Percentiles rank a stretch among this genome's conserved stretches.
phyloP scores from a whole-genome alignment of 2,113 vertebrate genomes.

The Trematocara stigmaticum region DNA sequence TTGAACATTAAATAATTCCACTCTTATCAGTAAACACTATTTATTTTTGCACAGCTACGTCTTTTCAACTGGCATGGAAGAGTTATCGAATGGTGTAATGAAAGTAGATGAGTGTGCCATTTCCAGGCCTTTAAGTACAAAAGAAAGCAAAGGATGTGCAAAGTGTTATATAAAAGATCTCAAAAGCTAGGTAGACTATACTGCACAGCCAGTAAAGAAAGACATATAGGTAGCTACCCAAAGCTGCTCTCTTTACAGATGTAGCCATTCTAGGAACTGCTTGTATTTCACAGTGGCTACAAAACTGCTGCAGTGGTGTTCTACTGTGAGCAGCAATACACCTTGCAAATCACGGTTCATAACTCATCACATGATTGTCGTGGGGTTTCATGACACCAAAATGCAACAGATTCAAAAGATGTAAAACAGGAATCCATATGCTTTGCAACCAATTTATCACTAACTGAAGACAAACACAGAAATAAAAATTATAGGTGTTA shows the following conservation, averaged over 20 bases:
- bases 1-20: not conserved
- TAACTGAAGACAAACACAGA: not conserved
- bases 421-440: not conserved
- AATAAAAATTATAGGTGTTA: not conserved
- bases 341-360: not conserved
- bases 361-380: not conserved
- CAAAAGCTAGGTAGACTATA: conserved; percentile 20
- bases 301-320: not conserved
- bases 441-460: not conserved
- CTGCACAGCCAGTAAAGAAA: conserved; percentile 33
- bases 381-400: not conserved
- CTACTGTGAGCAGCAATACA: not conserved
- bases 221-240: not conserved
- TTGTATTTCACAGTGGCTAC: not conserved
- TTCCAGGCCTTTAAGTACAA: conserved; percentile 45
- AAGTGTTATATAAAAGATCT: conserved; percentile 35
- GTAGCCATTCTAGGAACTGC: not conserved
- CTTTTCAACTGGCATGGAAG: not conserved
- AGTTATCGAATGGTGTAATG: not conserved
- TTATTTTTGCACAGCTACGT: not conserved
- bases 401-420: not conserved
- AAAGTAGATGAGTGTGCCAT: conserved; percentile 3
- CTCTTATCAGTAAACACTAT: not conserved
- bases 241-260: conserved; percentile 7
- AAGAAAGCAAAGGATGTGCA: conserved; percentile 28